Conservation (phyloP, 2,113 vertebrate species). For the Ahaetulla prasina region DNA sequence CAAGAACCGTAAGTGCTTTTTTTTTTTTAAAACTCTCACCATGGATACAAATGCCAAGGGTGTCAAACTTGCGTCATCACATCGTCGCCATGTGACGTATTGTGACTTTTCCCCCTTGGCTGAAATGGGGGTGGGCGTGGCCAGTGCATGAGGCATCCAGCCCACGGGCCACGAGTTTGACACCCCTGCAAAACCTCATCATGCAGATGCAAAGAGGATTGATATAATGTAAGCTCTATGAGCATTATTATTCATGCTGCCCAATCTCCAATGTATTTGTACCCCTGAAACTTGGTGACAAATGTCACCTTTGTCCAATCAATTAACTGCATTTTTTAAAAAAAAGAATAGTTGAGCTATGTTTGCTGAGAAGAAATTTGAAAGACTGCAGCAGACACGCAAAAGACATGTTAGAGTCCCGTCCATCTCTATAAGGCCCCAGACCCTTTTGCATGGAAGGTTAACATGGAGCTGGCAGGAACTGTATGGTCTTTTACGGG, state of each 20-base stretch:
- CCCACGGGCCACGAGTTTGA: too few relatives aligned
- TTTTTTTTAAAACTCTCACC: background rate
- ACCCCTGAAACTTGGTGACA: slow-evolving; percentile 18
- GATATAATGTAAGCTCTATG: slow-evolving; percentile 28
- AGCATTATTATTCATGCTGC: slow-evolving; percentile 52
- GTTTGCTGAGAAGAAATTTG: slow-evolving; percentile 38
- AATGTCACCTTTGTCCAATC: slow-evolving; percentile 58
- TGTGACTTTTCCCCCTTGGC: too few relatives aligned
- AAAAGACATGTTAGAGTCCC: slow-evolving; percentile 63
- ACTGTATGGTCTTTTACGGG: background rate
- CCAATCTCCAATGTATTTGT: slow-evolving; percentile 52
- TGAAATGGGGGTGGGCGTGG: too few relatives aligned
- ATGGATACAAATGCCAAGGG: background rate
- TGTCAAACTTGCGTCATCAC: too few relatives aligned
- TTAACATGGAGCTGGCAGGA: background rate
- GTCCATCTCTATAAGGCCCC: background rate
- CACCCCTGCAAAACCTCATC: slow-evolving; percentile 28
- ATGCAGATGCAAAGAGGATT: slow-evolving; percentile 43
- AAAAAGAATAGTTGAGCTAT: background rate
- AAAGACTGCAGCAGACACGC: slow-evolving; percentile 47
- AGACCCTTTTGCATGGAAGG: background rate
- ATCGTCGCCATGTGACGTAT: too few relatives aligned
- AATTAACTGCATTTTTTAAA: slow-evolving; percentile 30
- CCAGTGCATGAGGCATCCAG: too few relatives aligned
- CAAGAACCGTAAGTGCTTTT: background rate